These are phyloP conservation scores for Melanotaenia duboulayi DNA, from an alignment of 2,113 vertebrate species.

Conservation along the genomic window DNA sequence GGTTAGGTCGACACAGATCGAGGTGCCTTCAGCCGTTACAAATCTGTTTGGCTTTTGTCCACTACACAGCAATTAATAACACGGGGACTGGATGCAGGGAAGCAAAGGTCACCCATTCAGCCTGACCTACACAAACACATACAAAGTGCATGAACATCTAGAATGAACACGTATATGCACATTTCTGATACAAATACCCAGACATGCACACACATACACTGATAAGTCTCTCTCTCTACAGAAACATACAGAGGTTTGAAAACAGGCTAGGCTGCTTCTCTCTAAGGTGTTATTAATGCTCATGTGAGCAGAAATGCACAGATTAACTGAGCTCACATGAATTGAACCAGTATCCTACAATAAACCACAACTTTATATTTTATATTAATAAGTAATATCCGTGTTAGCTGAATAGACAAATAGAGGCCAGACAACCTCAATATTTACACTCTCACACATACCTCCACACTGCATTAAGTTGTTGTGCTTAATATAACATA, in stretches of 20 bases:
- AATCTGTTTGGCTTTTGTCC: slow-evolving; percentile 98
- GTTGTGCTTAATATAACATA: slow-evolving; percentile 50
- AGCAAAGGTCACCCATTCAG: slow-evolving; percentile 85
- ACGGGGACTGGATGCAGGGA: slow-evolving; percentile 88
- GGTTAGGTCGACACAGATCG: slow-evolving; percentile 93
- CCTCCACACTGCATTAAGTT: slow-evolving; percentile 46
- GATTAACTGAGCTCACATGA: slow-evolving; percentile 11
- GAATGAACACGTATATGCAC: slow-evolving; percentile 17
- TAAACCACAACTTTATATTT: slow-evolving; percentile 83
- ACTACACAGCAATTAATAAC: slow-evolving; percentile 97
- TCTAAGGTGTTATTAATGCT: slow-evolving; percentile 20
- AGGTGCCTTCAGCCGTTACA: slow-evolving; percentile 97
- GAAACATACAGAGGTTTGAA: slow-evolving; percentile 30
- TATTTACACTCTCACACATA: slow-evolving; percentile 72
- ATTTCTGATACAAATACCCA: slow-evolving; percentile 2
- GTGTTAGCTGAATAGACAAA: slow-evolving; percentile 84
- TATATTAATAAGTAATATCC: slow-evolving; percentile 93
- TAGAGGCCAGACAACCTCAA: slow-evolving; percentile 88
- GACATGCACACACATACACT: slow-evolving; percentile 1
- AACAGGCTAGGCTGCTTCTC: slow-evolving; percentile 49
- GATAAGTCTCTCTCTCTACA: slow-evolving; percentile 9
- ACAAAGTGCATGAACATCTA: slow-evolving; percentile 24
- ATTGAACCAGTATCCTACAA: slow-evolving; percentile 26
- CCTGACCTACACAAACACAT: slow-evolving; percentile 42
- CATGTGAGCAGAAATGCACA: slow-evolving; percentile 24